Percentiles rank a stretch among this genome's conserved stretches.
These are phyloP conservation scores for Litoditis marina DNA, from an alignment of 2,888 invertebrate species.

Conservation along the genomic window DNA sequence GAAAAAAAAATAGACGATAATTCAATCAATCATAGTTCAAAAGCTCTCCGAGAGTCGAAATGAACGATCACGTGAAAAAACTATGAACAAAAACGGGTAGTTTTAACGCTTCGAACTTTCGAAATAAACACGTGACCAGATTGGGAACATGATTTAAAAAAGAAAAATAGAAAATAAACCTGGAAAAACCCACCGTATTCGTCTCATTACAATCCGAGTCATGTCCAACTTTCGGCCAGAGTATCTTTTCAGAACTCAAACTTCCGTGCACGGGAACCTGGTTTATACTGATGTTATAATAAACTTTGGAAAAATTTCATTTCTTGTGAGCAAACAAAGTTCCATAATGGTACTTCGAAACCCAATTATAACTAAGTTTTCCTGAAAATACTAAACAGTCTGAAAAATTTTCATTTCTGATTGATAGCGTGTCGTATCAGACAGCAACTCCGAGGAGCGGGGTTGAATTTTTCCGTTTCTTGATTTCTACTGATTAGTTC, in stretches of 20 bases:
- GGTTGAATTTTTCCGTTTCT: not conserved
- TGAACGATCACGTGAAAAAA: not conserved
- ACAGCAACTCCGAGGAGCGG: not conserved
- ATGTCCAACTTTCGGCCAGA: slow-evolving; percentile 27
- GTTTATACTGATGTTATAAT: not conserved
- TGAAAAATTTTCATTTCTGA: no score
- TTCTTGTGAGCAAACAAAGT: no score
- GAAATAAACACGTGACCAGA: no score
- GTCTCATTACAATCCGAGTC: slow-evolving; percentile 39
- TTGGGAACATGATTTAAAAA: not conserved
- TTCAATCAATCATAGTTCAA: no score
- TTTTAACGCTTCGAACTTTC: no score
- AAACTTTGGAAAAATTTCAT: no score
- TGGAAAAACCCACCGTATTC: slow-evolving; percentile 28
- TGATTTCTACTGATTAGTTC: not conserved
- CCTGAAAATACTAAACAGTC: no score
- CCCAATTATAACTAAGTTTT: no score
- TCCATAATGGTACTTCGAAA: no score
- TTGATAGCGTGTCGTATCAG: no score
- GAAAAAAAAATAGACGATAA: no score
- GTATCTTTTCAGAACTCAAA: slow-evolving; percentile 12
- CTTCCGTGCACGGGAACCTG: slow-evolving; percentile 9
- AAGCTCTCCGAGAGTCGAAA: no score
- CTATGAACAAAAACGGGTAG: not conserved
- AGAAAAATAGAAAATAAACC: slow-evolving; percentile 3